Evolutionary conservation across 2,888 invertebrate species (phyloP).

Genomic region (Epinotia nisella): DNA sequence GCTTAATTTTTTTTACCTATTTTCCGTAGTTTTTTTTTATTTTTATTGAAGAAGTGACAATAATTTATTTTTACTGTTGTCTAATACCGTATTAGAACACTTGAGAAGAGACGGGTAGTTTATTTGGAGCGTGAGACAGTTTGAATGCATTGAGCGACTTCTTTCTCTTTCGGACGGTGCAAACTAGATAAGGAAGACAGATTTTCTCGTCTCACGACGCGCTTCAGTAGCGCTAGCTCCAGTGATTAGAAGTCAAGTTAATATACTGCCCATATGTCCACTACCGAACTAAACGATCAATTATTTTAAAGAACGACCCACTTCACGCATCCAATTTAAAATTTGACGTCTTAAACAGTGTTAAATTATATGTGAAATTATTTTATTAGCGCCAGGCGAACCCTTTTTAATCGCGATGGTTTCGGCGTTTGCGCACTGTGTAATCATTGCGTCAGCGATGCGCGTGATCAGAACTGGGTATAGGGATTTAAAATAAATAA

Average conservation of each 20-base stretch:
- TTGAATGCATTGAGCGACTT: no score
- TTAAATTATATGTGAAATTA: conserved; percentile 83
- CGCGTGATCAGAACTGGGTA: conserved; percentile 47
- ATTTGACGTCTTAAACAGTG: conserved; percentile 84
- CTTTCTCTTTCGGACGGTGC: no score
- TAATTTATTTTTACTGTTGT: no score
- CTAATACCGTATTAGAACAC: no score
- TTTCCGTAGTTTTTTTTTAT: no score
- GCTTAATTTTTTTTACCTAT: no score
- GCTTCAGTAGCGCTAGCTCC: no score
- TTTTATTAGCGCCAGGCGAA: conserved; percentile 73
- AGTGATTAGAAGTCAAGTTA: neutral
- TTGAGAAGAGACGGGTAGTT: no score
- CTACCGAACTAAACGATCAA: conserved; percentile 74
- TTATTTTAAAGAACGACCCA: conserved; percentile 77
- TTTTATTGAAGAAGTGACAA: no score
- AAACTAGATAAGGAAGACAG: no score
- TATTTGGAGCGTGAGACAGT: no score
- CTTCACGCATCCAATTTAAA: conserved; percentile 84
- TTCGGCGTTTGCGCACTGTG: conserved; percentile 60
- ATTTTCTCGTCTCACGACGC: no score
- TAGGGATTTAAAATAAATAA: neutral
- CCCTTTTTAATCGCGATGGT: conserved; percentile 59
- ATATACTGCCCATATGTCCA: neutral
- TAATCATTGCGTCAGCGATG: conserved; percentile 78